Base-by-base conservation (phyloP, 1,140 invertebrate genomes). In the Caerostris darwini region DNA sequence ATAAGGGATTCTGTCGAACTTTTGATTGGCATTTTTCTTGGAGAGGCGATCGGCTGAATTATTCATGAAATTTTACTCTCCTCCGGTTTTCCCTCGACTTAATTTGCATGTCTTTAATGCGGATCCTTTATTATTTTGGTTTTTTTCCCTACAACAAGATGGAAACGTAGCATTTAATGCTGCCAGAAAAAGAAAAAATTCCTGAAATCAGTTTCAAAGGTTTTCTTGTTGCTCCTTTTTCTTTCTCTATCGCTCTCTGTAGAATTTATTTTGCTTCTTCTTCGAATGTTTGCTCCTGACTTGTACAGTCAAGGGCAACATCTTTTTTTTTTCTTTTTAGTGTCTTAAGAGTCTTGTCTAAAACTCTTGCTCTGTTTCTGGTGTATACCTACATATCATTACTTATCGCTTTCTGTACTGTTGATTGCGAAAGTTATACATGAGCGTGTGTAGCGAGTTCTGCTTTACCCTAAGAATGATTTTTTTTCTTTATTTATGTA, bases 41-140 rank as follows among this genome's bases (percentile, higher is more conserved):
- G 81, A 67, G 56, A 85, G 90, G 81, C 85, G 90, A 92, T 83
- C 81, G 61, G 54, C 17, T 85, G 81, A 85, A 92, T 92, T 85
- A 85, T 92, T 92, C 90, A 85, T 85, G 61, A 92, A 85, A 34
- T 92, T 92, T 69, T 85, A 82, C 17, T 67, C 19, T 58, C 59
- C n/a, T 59, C 71, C 53, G 77, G 71, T 82, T 64, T 59, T 77
- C 34, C 50, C 12, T 53, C 59, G 81, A 85, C 81, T 92, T 85
- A 64, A 92, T 92, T 92, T 92, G 90, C 90, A 92, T 92, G 81
- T 67, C 59, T 92, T 92, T 85, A 92, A 85, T 92, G 71, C 59
- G 53, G 54, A 17, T 5, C 10, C 17, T 53, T 77, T 50, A 77
- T 77, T 77, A 12, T 64, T 64, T 64, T 7, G 7, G 12, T n/a